Conservation (phyloP, 2,888 invertebrate genomes). For the Ormyrus thymus region DNA sequence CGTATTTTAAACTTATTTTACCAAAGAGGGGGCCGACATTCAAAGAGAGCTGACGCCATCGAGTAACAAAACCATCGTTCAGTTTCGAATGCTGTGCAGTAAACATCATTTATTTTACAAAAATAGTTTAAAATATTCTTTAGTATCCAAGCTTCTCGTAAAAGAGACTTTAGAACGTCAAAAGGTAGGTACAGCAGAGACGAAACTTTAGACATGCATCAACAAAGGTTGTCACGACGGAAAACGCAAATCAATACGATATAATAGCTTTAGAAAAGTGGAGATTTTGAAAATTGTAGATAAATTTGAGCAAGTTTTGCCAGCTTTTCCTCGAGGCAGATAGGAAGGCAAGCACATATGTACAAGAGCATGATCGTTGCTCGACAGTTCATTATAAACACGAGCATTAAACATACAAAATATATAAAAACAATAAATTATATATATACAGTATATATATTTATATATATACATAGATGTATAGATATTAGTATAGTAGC, state of each 20-base stretch:
- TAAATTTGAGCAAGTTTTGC: not conserved
- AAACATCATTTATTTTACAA: no score
- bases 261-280: slow-evolving; percentile 3
- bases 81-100: no score
- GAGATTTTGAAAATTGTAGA: not conserved
- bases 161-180: no score
- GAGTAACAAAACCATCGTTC: no score
- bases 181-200: no score
- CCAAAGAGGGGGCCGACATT: no score
- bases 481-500: slow-evolving; percentile 10
- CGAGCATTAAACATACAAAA: slow-evolving; percentile 11
- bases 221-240: no score
- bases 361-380: not conserved
- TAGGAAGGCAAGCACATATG: slow-evolving; percentile 16
- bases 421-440: slow-evolving; percentile 8
- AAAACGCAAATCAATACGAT: not conserved
- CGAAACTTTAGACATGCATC: no score
- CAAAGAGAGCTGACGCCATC: no score
- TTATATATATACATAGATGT: slow-evolving; percentile 19
- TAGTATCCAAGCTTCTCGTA: no score
- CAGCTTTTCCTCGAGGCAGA: not conserved
- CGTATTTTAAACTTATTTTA: no score
- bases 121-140: no score
- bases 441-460: slow-evolving; percentile 22
- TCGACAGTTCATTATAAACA: not conserved